Evolutionary conservation across 2,888 invertebrate species (phyloP).

Genomic region (Drosophila anomalata): DNA sequence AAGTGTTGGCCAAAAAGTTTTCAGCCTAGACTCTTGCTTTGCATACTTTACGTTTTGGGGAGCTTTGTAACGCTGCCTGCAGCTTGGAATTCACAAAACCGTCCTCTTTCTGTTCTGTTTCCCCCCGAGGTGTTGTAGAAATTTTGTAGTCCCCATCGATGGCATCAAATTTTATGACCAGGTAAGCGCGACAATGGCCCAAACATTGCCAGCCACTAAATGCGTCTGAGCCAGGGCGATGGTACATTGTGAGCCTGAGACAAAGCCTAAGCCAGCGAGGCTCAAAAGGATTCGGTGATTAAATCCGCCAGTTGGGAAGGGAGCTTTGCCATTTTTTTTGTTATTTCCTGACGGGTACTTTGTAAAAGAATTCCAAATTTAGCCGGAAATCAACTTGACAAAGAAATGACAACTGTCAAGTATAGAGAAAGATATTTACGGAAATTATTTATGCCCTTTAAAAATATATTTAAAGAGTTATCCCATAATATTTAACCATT

Average conservation of each 20-base stretch:
- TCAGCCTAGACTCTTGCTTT: conserved; percentile 37
- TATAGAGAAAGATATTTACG: not conserved
- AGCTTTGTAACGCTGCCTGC: conserved; percentile 29
- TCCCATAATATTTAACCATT: not conserved
- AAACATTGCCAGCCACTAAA: conserved; percentile 26
- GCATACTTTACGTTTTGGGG: conserved; percentile 23
- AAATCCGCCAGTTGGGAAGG: not conserved
- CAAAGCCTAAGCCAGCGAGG: conserved; percentile 21
- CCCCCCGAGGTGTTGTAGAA: conserved; percentile 3
- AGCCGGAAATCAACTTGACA: not conserved
- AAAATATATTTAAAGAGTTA: too few relatives aligned
- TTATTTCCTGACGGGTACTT: not conserved
- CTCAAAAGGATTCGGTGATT: conserved; percentile 24
- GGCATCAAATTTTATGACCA: conserved; percentile 23
- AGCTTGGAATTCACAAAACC: conserved; percentile 49
- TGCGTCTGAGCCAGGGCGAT: conserved; percentile 20
- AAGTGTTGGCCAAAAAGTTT: conserved; percentile 52
- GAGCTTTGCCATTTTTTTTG: conserved; percentile 5
- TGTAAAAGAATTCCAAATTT: not conserved
- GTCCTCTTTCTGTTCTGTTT: not conserved
- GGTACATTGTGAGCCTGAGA: conserved; percentile 17
- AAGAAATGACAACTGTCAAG: not conserved
- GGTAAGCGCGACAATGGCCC: conserved; percentile 37
- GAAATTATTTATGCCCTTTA: not conserved
- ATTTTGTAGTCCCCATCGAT: conserved; percentile 11